A percentile compares a stretch with the other conserved stretches of the same genome.
These are phyloP conservation scores for Anoura caudifer DNA, from an alignment of 2,113 vertebrate species.

Conservation along the genomic window DNA sequence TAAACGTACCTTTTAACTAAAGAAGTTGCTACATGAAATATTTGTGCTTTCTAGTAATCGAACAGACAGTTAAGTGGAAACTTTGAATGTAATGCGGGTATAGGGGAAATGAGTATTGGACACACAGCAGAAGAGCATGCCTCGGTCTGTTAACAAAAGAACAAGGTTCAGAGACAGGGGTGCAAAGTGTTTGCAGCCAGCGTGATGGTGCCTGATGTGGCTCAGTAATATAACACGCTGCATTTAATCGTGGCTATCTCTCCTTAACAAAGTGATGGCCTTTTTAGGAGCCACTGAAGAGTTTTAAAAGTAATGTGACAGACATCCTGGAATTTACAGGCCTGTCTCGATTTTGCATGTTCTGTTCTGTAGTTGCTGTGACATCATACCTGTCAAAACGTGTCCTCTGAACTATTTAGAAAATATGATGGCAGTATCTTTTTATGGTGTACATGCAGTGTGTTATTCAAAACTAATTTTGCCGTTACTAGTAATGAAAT, in stretches of 20 bases:
- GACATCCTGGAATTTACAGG: not conserved
- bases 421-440: not conserved
- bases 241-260: not conserved
- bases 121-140: not conserved
- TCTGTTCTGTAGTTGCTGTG: not conserved
- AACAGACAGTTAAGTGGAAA: not conserved
- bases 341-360: not conserved
- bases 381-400: not conserved
- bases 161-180: not conserved
- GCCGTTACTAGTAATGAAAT: not conserved
- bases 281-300: not conserved
- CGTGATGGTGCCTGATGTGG: not conserved
- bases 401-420: not conserved
- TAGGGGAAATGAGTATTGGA: not conserved
- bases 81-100: not conserved
- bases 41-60: not conserved
- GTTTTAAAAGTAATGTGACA: not conserved
- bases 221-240: fast-evolving
- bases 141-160: not conserved
- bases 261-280: not conserved
- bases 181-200: not conserved
- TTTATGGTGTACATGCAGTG: not conserved
- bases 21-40: not conserved
- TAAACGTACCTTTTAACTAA: not conserved
- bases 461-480: constrained; percentile 20